Base-by-base conservation (phyloP, 2,113 vertebrate genomes). In the Antigone vipio region DNA sequence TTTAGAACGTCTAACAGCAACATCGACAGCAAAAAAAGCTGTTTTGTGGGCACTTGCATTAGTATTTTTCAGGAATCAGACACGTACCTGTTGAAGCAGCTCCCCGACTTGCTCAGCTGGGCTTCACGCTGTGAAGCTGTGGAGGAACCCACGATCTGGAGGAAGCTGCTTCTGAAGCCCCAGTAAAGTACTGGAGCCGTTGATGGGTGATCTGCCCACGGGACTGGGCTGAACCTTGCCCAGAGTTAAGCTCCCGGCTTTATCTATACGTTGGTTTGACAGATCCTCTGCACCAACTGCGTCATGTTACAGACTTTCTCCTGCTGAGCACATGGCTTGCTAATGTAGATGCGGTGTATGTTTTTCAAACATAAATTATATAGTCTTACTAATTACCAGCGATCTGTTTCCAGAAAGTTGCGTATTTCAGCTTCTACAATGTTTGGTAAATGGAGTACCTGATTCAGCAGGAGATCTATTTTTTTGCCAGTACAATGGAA, bases 91-190 rank as follows among this genome's bases (percentile, higher is more conserved):
- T 12, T 11, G 50, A 53, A 79, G 53, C 0, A 3, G 56, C 2
- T 32, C 19, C 30, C 2, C 3, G 4, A 12, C 3, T n/a, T 59
- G 17, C 38, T 35, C 5, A 0, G 23, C 20, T 15, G 14, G 35
- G 15, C 42, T 53, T 56, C 60, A 13, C 0, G 1, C 29, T 5
- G 4, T 24, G 64, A 45, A 85, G n/a, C n/a, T 78, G 35, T 5
- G n/a, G 26, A 78, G 15, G n/a, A 74, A 4, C 8, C 5, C 1
- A 0, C 5, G 42, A 23, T 40, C 23, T 16, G 29, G 52, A 34
- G 18, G 35, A 82, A 8, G 6, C 74, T 68, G 30, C 40, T 18
- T 53, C 78, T 58, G 59, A 49, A 92, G 12, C 9, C 30, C 6
- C 64, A 34, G 20, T 6, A 20, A 59, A 62, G 9, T 38, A 5